Evolutionary conservation across 2,888 invertebrate species (phyloP), one percentile per base, ranked within the genome.

Genomic region (Entomobrya proxima): DNA sequence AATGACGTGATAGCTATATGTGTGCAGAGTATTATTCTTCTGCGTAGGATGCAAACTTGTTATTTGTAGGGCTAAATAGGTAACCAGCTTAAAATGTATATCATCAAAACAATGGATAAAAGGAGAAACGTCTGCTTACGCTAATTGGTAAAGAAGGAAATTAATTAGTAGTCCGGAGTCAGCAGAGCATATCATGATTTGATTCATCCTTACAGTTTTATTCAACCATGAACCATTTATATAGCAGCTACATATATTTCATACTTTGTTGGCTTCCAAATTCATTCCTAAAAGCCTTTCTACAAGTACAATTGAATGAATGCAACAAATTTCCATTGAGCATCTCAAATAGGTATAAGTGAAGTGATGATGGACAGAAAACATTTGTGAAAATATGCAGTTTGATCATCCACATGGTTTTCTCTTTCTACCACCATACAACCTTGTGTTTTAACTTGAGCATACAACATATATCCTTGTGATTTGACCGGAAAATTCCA

Each of bases 91-190:
- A 11, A 27, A 32, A 35, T 18, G 18, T 9, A 35, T 15, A 67
- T 15, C n/a, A 15, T 30, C 4, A 7, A 61, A 76, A 76, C 76
- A 76, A 58, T 58, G 9, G 50, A 67, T n/a, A 37, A 52, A 58
- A 58, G 67, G 67, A 78, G 32, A 78, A 78, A 78, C 21, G 30
- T 32, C 35, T 64, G 24, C 40, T 30, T 30, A 32, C 27, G 32
- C 78, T 78, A 78, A 78, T 78, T 78, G 67, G 47, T 30, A 50
- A 64, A 64, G 21, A 47, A 67, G 67, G 64, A 47, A 47, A 50
- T 21, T 78, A 78, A 78, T 78, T 78, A 78, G 50, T 18, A 32
- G 30, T 32, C 67, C 13, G 67, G 32, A 78, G 67, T 50, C 67
- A 44, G 27, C 50, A 64, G 78, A 78, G 78, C 78, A 64, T 78